Evolutionary conservation across 2,797 vertebrate species (phyloP), one percentile per base, ranked within the genome.

Genomic region (Sciaenops ocellatus): DNA sequence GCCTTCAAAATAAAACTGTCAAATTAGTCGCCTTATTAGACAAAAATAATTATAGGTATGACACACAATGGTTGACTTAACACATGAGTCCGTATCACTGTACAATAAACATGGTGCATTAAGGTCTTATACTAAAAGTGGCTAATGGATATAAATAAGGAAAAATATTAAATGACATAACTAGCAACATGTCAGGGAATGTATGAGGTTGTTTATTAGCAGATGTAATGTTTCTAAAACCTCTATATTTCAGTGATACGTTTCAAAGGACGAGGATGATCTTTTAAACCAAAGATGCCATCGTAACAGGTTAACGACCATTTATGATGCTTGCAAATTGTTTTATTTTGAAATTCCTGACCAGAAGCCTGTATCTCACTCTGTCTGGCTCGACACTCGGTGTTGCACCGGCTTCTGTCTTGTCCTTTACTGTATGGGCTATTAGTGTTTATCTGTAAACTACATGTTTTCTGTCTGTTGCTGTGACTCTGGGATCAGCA

Each of bases 311-410:
- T 3, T 1, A 17, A 0, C 0, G 5, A 9, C 34, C 34, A 7
- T 38, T 38, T 9, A 38, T 9, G 34, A 38, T 2, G 34, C 34
- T 38, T 38, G 8, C 34, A 38, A 38, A 38, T 9, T 9, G 2
- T 77, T 89, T 92, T 91, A 90, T 91, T 93, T 80, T 88, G 84
- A 74, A 76, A 82, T 3, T 2, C 38, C 1, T 5, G 17, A 17
- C 22, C 34, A 4, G 15, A 12, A 15, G 42, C 16, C 26, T 0
- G 16, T 15, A 3, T 34, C 9, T 70, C 30, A 41, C 20, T n/a
- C 1, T 15, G 41, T 61, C 9, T 3, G 12, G 0, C 52, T 84
- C 66, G 67, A 83, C 67, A 0, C 9, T 48, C 0, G 3, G 60
- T 24, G 46, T 1, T 76, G 51, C 79, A 88, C 92, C 90, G 90